Base-by-base conservation (phyloP, 2,797 vertebrate genomes). In the Buphagus erythrorhynchus region DNA sequence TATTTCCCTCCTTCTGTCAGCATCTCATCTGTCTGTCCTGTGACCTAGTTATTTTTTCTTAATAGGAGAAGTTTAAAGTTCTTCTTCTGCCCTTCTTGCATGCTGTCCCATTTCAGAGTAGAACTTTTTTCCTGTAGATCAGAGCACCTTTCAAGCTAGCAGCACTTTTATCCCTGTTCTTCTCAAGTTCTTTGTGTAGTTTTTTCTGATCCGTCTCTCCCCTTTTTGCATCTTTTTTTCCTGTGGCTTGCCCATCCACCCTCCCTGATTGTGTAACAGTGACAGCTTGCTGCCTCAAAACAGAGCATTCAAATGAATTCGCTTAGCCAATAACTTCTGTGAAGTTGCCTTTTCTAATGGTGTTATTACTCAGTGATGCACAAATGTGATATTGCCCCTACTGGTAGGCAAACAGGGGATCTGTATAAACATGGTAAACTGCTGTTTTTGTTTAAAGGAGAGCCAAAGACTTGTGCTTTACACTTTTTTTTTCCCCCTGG, bases 271-370 rank as follows among this genome's bases (percentile, higher is more conserved):
- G 94, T 98, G 92, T 97, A 98, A 98, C 97, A 97, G 98, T 97
- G 96, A 98, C 97, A 98, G 98, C 97, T 97, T 97, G 97, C 98
- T 98, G 98, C 98, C 98, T 98, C 97, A 98, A 97, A 98, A 97
- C 97, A 98, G 98, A 98, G 98, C 98, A 98, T 99, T 99, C 98
- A 98, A 97, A 98, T 98, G 98, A 98, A 98, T 98, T 98, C 97
- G 98, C 98, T 98, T 98, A 98, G 98, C 98, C 98, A 98, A 98
- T 98, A 99, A 99, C 99, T 99, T 99, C 99, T 99, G 98, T 99
- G 99, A 99, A 99, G 99, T 99, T 99, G 99, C 98, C 98, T 98
- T 98, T 98, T 98, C 98, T 98, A 98, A 98, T 98, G 98, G 98
- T 98, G 98, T 98, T 98, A 98, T 98, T 98, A 98, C 98, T 98